Evolutionary conservation across 2,888 invertebrate species (phyloP), one percentile per base, ranked within the genome.

Genomic region (Trichogramma dendrolimi): DNA sequence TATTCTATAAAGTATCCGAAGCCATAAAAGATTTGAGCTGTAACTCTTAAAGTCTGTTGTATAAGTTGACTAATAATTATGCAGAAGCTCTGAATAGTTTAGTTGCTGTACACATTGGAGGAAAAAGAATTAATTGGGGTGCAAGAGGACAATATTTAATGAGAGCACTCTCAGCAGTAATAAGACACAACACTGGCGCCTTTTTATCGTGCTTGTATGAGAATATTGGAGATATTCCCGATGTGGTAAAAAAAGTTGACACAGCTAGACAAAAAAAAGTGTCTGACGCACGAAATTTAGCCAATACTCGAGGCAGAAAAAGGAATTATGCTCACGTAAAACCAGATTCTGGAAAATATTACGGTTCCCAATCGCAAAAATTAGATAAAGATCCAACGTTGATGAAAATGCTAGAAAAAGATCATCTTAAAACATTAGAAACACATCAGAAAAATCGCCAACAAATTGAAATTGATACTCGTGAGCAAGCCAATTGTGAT

Each of bases 331-430:
- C 27, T 48, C 11, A 4, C 63, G 69, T 49, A 61, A 64, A 47
- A 27, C n/a, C n/a, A n/a, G n/a, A n/a, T n/a, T n/a, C n/a, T n/a
- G n/a, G n/a, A n/a, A n/a, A n/a, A n/a, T n/a, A 62, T 60, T 67
- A 70, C 50, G 68, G 68, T 27, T 60, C 57, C 4, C 39, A 66
- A 8, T 64, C 65, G n/a, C 42, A 67, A 40, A 64, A 61, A 39
- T 63, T 66, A 4, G 68, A 70, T 54, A 7, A 65, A 8, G 52
- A 61, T 38, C 38, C 56, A 49, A 47, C 63, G 39, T 41, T 44
- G 6, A 57, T 58, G 2, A 47, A 61, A 5, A 11, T 40, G 7
- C n/a, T 50, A 4, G 48, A 50, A 4, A 44, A 54, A 8, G 39
- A 58, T 7, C 64, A 67, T 51, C 58, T 66, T 56, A 8, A 61